Evolutionary conservation across 2,888 invertebrate species (phyloP), one percentile per base, ranked within the genome.

Genomic region (Tetragnatha montana): DNA sequence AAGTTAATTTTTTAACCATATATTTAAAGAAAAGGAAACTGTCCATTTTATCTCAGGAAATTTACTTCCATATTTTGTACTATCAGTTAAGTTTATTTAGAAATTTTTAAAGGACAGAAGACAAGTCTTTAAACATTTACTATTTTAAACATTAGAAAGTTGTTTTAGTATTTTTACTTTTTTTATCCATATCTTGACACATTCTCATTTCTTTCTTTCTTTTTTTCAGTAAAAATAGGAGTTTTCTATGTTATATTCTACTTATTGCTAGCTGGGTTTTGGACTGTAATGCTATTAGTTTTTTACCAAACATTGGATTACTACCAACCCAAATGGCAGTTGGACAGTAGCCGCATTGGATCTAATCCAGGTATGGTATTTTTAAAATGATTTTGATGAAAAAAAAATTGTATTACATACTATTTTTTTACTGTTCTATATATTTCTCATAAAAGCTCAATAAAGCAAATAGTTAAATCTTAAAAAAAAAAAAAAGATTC

Each of bases 171-270:
- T 35, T 35, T 35, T 35, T 35, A 35, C 35, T 35, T 35, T 35
- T 35, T 35, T 35, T 35, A 35, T 35, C 35, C 4, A 35, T 35
- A 35, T 4, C 35, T 35, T 35, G 35, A 35, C 35, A 35, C 35
- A 35, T 4, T 2, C 35, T 35, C 1, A 35, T 35, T 3, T 60
- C 21, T 49, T 71, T 78, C 6, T 49, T 78, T 78, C 78, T 81
- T 17, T 22, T 50, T 96, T 91, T 90, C 96, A 98, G 98, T 96
- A 92, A 98, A 98, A 95, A 98, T 99, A 94, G 95, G 97, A 92
- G 94, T 98, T 92, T 99, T 99, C 95, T 99, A 99, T 95, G 94
- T 98, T 92, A 96, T 99, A 94, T 99, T 99, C 95, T 99, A 99
- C 95, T 95, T 96, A 92, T 96, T 96, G 92, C 95, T 99, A 94